Evolutionary conservation across 2,797 vertebrate genomes (phyloP), one percentile per base, ranked within the genome.

Genomic region (Oreortyx pictus): DNA sequence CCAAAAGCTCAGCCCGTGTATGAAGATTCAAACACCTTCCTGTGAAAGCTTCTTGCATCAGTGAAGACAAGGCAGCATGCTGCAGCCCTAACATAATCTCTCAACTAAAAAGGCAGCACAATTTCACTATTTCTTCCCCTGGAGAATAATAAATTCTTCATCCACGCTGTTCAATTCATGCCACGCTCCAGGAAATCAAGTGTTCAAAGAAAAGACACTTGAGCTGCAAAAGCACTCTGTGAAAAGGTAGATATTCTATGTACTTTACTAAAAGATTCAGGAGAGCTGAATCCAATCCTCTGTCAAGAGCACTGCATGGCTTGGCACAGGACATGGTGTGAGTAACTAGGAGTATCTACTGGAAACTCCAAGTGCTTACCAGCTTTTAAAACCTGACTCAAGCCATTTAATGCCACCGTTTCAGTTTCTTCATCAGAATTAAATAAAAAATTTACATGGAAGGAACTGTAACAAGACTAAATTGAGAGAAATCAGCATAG

Each of bases 71-170:
- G 90, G 90, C 95, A 91, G 92, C 82, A 93, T 75, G 52, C 61
- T 86, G 82, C 74, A 95, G 91, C 57, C 92, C 66, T 93, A 89
- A 93, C 93, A 81, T 92, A 95, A 95, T 95, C 90, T 85, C 89
- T 83, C 90, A 59, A 70, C 93, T 93, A 95, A 94, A 95, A 96
- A 94, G 82, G 87, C 86, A 94, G 94, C 94, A 94, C 14, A 61
- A 93, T 92, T 93, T 95, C 94, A 93, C 93, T 89, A 91, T 74
- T 96, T 94, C 88, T 95, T 94, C 83, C 93, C 87, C 75, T 82
- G 47, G 92, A 94, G 95, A 94, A 95, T 94, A 95, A 93, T 89
- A 93, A 95, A 92, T 95, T 95, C 95, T 96, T 95, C 95, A 96
- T 95, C 93, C 95, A 92, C 57, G 92, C 95, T 93, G 94, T 92